Conservation (phyloP, 2,113 vertebrate species). For the Phoxinus phoxinus region DNA sequence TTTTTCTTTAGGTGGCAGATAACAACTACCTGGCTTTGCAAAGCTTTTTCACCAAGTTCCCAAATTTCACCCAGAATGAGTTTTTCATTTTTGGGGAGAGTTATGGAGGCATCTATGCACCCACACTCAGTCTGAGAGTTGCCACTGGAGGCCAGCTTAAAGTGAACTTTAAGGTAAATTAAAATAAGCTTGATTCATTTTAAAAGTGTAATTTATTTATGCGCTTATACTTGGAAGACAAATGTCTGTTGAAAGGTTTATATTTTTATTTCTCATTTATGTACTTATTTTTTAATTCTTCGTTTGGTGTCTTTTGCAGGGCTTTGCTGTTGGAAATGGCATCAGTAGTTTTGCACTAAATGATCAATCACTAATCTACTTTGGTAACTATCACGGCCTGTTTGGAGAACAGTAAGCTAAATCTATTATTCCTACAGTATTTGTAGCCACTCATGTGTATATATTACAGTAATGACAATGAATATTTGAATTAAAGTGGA, state of each 20-base stretch:
- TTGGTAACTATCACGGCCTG: constrained; percentile 79
- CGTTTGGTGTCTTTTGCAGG: constrained; percentile 60
- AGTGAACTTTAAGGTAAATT: constrained; percentile 76
- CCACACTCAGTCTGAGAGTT: constrained; percentile 74
- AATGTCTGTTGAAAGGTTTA: too few relatives aligned
- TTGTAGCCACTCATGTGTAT: neutral
- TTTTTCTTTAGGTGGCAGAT: constrained; percentile 71
- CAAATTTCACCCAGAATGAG: constrained; percentile 75
- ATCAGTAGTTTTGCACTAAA: constrained; percentile 74
- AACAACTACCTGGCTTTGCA: constrained; percentile 78
- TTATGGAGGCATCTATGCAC: constrained; percentile 78
- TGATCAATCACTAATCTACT: constrained; percentile 77
- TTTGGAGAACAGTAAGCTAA: constrained; percentile 77
- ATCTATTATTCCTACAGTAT: neutral
- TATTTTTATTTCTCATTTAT: neutral
- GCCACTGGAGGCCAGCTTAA: constrained; percentile 60
- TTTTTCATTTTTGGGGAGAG: constrained; percentile 82
- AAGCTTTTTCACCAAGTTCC: constrained; percentile 79
- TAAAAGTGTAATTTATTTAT: neutral
- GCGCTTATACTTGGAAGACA: neutral
- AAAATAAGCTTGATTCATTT: neutral
- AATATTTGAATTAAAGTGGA: neutral
- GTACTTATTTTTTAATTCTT: too few relatives aligned
- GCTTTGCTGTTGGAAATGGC: constrained; percentile 80
- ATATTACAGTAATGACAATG: neutral